Evolutionary conservation across 1,140 invertebrate genomes (phyloP), one percentile per base, ranked within the genome.

Genomic region (Zaprionus nigranus): DNA sequence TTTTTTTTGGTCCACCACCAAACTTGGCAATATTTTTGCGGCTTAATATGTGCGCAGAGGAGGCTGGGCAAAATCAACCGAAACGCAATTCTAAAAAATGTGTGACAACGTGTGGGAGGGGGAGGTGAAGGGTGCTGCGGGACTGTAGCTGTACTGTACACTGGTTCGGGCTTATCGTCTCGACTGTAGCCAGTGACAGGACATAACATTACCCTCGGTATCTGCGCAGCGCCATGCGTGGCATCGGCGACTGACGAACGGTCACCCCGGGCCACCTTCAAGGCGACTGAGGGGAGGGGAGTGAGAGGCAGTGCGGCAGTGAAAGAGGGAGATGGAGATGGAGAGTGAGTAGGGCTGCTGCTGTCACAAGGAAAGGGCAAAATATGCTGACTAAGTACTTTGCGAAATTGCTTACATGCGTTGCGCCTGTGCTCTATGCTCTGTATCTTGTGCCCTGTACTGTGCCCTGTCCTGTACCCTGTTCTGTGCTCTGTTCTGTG

Each of bases 361-460:
- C 13, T 13, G 49, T n/a, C 54, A 24, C 34, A 43, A 22, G 49
- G 60, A 69, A 69, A 82, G 76, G 85, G 82, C 79, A 77, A 90
- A 90, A 90, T 49, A 85, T 90, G 85, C 85, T 90, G 85, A 90
- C 85, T 90, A 90, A 90, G 85, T 90, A 90, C 85, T 90, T 90
- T 90, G 81, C 75, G 74, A 90, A 90, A 90, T 90, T 90, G 85
- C 79, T 85, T 85, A 85, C 79, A 90, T 85, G 79, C 78, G 82
- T 79, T 82, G 78, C 82, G 68, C 68, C 74, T 72, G 69, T 73
- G 62, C 28, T 30, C 28, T 30, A 9, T 30, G 28, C 28, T 30
- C 28, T 9, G 28, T 30, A 2, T 75, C 73, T 51, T 68, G 28
- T 62, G 49, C 22, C 0, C 7, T 36, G 26, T 22, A 20, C 28